Evolutionary conservation across 2,797 vertebrate species (phyloP), one percentile per base, ranked within the genome.

Genomic region (Typhlichthys subterraneus): DNA sequence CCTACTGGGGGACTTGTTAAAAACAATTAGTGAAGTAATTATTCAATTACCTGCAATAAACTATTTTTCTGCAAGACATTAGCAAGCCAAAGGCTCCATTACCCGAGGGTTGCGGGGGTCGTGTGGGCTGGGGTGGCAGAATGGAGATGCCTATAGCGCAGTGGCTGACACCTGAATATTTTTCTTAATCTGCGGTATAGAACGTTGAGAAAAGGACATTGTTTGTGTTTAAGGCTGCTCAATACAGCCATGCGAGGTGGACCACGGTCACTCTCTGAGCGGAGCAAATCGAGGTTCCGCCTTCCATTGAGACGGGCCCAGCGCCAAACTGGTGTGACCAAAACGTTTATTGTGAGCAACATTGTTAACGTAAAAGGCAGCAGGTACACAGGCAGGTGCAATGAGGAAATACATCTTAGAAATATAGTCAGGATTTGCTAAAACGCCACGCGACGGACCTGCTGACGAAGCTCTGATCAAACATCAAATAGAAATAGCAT

Each of bases 11-110:
- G 72, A 85, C 87, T 91, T 93, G 92, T 94, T 93, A 91, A 93
- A 91, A 92, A 85, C 92, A 93, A 94, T 94, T 93, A 93, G 92
- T 89, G 87, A 82, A 86, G 89, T 88, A 93, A 94, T 93, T 93
- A 93, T 79, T 80, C 83, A 89, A 92, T 94, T 93, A 92, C 93
- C 81, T 59, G 85, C 93, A 93, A 93, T 93, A 94, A 93, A 94
- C 90, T 73, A 60, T 79, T 78, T 71, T 77, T 74, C 75, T 67
- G 61, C 45, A 80, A 53, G 29, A 33, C 77, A 90, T 93, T 92
- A 89, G 82, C 89, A 92, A 89, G 54, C 77, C 81, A 93, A 91
- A 86, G 79, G 70, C 51, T 65, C 49, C 62, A 60, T 79, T 57
- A 59, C 57, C 6, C 19, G 19, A 47, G 17, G 19, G 38, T 14